Evolutionary conservation across 2,113 vertebrate genomes (phyloP), one percentile per base, ranked within the genome.

Genomic region (Phylloscopus whistleri): DNA sequence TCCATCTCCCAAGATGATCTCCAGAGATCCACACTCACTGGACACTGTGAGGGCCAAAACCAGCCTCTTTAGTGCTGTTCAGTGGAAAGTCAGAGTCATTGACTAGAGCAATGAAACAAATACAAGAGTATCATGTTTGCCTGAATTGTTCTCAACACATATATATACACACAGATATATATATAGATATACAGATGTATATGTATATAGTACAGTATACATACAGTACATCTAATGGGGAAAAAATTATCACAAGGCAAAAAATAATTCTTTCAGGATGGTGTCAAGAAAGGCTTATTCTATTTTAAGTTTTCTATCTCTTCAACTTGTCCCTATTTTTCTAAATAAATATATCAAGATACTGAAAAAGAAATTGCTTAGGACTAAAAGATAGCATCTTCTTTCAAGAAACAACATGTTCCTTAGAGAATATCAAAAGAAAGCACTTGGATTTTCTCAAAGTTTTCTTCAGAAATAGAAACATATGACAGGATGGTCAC

Each of bases 101-200:
- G 31, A 39, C 23, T 4, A 13, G 13, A 64, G 17, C n/a, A 49
- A 7, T 35, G 39, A 63, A 70, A 75, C 14, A 52, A 13, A 41
- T 16, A 33, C 11, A n/a, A 41, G 20, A 49, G 37, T 2, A 31
- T 39, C 21, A 27, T 33, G 7, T 11, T 68, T 74, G 28, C 24
- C 39, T 41, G 21, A 24, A 48, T 52, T 91, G 16, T 70, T 75
- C 24, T 70, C 26, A 35, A 19, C 6, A 27, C 30, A 49, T 19
- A 55, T 7, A 35, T 1, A 11, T 1, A 22, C 1, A 9, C 10
- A 48, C 3, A 33, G 4, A 26, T 1, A 30, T 2, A 35, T 10
- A 15, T 7, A 35, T 7, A 37, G 15, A 59, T 37, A 48, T 18
- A 62, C 3, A 46, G 16, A 53, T 7, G 30, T 0, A 16, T 26